Evolutionary conservation across 2,113 vertebrate genomes (phyloP).

Genomic region (Philantomba maxwellii): DNA sequence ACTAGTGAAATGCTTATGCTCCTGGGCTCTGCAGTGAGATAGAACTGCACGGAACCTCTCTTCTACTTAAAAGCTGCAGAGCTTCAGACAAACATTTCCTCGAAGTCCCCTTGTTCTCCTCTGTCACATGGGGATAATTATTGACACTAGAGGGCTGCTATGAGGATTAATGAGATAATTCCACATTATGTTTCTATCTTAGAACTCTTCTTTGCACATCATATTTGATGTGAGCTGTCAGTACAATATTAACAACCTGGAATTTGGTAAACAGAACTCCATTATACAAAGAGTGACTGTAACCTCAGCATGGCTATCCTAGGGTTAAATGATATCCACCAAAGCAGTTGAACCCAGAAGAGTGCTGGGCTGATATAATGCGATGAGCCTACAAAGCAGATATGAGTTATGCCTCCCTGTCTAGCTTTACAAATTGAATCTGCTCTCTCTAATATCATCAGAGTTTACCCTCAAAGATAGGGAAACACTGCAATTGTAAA

Average conservation of each 20-base stretch:
- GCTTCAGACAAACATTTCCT: not conserved
- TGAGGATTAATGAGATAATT: not conserved
- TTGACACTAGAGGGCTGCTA: not conserved
- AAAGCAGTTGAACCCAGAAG: not conserved
- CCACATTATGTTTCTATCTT: not conserved
- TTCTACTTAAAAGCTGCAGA: too few species aligned
- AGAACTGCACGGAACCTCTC: not conserved
- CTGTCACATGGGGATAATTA: not conserved
- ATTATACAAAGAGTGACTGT: not conserved
- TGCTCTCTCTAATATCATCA: slow-evolving; percentile 26
- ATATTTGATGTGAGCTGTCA: not conserved
- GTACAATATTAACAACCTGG: not conserved
- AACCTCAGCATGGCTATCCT: not conserved
- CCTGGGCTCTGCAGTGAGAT: not conserved
- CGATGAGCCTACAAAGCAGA: not conserved
- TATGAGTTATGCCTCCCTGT: not conserved
- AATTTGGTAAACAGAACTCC: not conserved
- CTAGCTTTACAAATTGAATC: slow-evolving; percentile 33
- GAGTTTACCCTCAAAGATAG: not conserved
- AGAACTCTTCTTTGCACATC: not conserved
- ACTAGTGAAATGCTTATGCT: not conserved
- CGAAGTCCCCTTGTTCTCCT: not conserved
- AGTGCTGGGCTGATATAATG: not conserved
- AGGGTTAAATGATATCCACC: not conserved
- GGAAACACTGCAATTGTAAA: slow-evolving; percentile 20